These are phyloP conservation scores for Sorex fumeus DNA, from an alignment of 2,113 vertebrate species.

Conservation along the genomic window DNA sequence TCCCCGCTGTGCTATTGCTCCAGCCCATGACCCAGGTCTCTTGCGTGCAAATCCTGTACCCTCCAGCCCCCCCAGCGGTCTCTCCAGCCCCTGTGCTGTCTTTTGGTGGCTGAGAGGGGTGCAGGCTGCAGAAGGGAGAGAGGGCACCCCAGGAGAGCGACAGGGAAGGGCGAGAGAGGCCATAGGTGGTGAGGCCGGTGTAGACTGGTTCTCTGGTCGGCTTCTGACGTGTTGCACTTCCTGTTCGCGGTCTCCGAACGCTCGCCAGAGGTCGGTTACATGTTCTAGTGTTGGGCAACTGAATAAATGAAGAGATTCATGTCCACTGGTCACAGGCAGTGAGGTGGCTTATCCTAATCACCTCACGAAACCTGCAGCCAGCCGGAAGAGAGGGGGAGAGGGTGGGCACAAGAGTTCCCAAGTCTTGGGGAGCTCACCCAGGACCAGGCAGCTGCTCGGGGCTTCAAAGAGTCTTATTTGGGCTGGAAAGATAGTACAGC, in stretches of 20 bases:
- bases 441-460: too few species aligned
- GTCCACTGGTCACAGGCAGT: background rate
- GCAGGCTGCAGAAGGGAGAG: background rate
- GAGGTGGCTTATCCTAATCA: background rate
- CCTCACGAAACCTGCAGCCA: background rate
- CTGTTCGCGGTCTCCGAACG: background rate
- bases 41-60: too few species aligned
- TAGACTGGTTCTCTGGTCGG: background rate
- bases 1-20: too few species aligned
- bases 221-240: background rate
- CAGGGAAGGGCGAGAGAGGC: background rate
- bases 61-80: too few species aligned
- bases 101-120: background rate
- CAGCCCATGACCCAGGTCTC: too few species aligned
- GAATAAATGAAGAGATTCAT: background rate
- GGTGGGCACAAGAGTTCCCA: background rate
- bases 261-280: background rate
- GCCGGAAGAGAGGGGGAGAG: background rate
- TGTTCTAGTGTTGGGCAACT: background rate
- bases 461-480: too few species aligned
- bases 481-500: too few species aligned
- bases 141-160: too few species aligned
- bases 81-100: background rate
- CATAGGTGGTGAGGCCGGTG: accelerated
- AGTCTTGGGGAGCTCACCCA: background rate